Percentiles rank a stretch among this genome's conserved stretches.
Evolutionary conservation across 2,113 vertebrate genomes (phyloP).

Genomic region (Antechinus stuartii): DNA sequence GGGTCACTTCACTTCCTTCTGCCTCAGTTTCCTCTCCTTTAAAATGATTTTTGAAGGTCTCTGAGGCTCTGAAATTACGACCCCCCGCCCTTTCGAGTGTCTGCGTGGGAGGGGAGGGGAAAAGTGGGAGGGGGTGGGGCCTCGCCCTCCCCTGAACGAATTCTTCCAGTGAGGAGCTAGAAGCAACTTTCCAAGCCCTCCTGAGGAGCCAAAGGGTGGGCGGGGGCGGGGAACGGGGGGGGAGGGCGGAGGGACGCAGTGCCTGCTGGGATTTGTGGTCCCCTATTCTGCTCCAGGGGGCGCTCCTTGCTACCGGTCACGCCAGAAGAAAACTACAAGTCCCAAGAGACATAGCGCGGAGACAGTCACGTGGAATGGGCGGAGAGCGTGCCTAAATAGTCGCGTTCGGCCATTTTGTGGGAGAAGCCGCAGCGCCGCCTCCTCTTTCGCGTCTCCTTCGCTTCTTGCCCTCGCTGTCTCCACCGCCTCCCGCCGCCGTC

Average conservation of each 20-base stretch:
- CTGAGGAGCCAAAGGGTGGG: neutral
- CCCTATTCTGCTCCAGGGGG: accelerated
- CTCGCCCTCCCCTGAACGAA: neutral
- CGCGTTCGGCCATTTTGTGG: conserved; percentile 83
- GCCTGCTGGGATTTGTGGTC: conserved; percentile 30
- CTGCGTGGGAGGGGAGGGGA: no score
- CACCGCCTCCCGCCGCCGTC: neutral
- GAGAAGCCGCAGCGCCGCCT: conserved; percentile 59
- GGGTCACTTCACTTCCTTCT: conserved; percentile 18
- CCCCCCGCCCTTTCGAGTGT: no score
- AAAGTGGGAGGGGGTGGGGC: neutral
- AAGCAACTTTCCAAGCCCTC: neutral
- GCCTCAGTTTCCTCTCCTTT: conserved; percentile 4
- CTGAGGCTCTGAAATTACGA: neutral
- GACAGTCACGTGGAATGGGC: conserved; percentile 31
- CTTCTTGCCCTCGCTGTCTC: conserved; percentile 39
- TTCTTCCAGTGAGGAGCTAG: neutral
- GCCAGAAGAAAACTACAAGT: conserved; percentile 47
- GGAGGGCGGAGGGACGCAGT: neutral
- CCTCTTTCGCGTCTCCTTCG: conserved; percentile 8
- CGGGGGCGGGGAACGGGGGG: neutral
- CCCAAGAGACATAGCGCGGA: conserved; percentile 45
- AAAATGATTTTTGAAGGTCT: neutral
- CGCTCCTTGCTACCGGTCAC: accelerated
- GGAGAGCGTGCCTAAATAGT: conserved; percentile 52